Evolutionary conservation across 2,113 vertebrate genomes (phyloP).

Genomic region (Tragulus kanchil): DNA sequence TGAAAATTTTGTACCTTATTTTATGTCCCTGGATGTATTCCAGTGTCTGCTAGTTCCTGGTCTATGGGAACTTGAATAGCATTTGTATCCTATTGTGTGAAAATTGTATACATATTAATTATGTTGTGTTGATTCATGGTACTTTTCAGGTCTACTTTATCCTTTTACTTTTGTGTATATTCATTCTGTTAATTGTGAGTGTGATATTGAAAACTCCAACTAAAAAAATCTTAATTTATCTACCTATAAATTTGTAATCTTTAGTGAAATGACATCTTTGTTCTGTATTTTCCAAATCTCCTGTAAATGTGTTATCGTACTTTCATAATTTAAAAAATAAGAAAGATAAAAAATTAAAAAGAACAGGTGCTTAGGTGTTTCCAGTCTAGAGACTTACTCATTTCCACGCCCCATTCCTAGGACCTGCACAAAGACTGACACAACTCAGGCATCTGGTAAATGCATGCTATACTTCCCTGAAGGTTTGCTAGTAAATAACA

Average conservation of each 20-base stretch:
- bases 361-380: background rate
- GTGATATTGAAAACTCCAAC: background rate
- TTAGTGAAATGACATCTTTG: background rate
- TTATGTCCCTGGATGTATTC: background rate
- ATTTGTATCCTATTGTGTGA: background rate
- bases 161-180: background rate
- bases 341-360: background rate
- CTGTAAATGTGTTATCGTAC: background rate
- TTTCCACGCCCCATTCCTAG: background rate
- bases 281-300: background rate
- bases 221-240: background rate
- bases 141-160: background rate
- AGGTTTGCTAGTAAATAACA: background rate
- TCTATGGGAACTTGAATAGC: background rate
- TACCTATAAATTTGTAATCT: background rate
- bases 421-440: background rate
- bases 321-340: background rate
- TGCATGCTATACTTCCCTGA: background rate
- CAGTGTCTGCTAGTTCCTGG: background rate
- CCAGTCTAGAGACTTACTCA: background rate
- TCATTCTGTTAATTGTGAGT: background rate
- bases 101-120: background rate
- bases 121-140: background rate
- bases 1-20: background rate
- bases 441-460: background rate